Evolutionary conservation across 2,888 invertebrate genomes (phyloP), one percentile per base, ranked within the genome.

Genomic region (Germaria angustata): DNA sequence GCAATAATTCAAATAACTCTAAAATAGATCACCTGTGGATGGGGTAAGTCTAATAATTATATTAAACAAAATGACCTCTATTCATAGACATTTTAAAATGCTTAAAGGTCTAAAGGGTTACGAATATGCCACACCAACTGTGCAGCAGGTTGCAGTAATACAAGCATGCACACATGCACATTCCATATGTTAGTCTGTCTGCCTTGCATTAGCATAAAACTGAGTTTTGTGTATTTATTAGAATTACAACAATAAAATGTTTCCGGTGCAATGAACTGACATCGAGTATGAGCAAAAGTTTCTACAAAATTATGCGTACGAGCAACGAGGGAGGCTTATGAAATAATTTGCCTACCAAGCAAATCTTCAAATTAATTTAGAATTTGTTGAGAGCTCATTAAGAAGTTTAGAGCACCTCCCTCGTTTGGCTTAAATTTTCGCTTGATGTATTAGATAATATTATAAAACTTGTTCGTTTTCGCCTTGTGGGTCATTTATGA

Each of bases 221-320:
- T 46, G 46, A 71, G 32, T 69, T 32, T 57, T 20, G 32, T 22
- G 39, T 36, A 49, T 59, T 71, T 46, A 44, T 57, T 46, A 49
- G 11, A 24, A 49, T 71, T 72, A 73, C 17, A 34, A 63, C 68
- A 73, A 66, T 73, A 73, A 32, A 71, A 55, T 68, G 11, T 72
- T 77, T 76, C 71, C 66, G 77, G 61, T 66, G 44, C 49, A 72
- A 36, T 71, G n/a, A 72, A 44, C 59, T 53, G 13, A 6, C 22
- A 8, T 34, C 44, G 51, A 41, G 11, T 44, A 28, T 5, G 17
- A 24, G 32, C 55, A 34, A 55, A n/a, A 24, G 4, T 8, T 2
- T 11, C n/a, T n/a, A n/a, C n/a, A n/a, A 20, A 46, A 55, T 57
- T 49, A 17, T 59, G 24, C 34, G 22, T 65, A 5, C 32, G 7